Evolutionary conservation across 2,888 invertebrate genomes (phyloP), one percentile per base, ranked within the genome.

Genomic region (Orthosia gracilis): DNA sequence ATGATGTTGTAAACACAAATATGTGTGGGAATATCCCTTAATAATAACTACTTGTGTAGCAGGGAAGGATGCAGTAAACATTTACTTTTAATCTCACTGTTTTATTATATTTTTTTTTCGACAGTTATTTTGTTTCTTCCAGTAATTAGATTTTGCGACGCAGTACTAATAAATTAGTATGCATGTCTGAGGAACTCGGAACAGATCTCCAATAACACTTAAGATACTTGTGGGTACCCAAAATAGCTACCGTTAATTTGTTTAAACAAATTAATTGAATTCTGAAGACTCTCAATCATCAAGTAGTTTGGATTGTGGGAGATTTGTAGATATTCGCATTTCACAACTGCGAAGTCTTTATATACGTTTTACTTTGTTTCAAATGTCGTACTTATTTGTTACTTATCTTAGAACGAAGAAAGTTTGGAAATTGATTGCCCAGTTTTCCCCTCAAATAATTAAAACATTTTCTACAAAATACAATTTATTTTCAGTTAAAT

Each of bases 261-360:
- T 84, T 66, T 61, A 76, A 76, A 84, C 78, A 73, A 81, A 81
- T 76, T 86, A 85, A 85, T 84, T 86, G 59, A 84, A 80, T 74
- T 72, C 63, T 59, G 61, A 70, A 76, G 77, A 70, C 78, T 73
- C 83, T 76, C 67, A 58, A 70, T 69, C 66, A 65, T 64, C 64
- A 81, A 73, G 74, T 67, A 73, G 81, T 84, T 86, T 73, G 62
- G 66, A 65, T 73, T 84, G 81, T 67, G 74, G 73, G 52, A 72
- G 76, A 66, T 73, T 76, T 70, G 69, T 81, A 40, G 40, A 40
- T 40, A 74, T 85, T 82, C 71, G 68, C 63, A 67, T 73, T 77
- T 54, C 58, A 40, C 55, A 31, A 70, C 61, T 50, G 40, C 62
- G n/a, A 23, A 67, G 21, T 21, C 4, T 52, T 26, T 23, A 13